Percentiles rank a stretch among this genome's conserved stretches.
phyloP scores from a whole-genome alignment of 2,113 vertebrate genomes.

The Sphaerodactylus townsendi region DNA sequence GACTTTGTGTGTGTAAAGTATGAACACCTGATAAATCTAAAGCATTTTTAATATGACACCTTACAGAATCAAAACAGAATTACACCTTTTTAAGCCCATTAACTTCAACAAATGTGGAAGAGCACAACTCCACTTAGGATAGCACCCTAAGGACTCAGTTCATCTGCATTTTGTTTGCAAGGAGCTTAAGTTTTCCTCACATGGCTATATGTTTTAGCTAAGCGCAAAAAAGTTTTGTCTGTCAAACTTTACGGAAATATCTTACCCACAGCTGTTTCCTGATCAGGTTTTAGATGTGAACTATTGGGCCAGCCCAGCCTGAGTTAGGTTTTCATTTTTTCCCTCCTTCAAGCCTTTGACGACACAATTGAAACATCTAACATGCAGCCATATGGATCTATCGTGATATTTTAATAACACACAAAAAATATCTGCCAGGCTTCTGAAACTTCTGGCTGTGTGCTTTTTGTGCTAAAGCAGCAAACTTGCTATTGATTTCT shows the following conservation, averaged over 20 bases:
- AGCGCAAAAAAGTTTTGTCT: slow-evolving; percentile 12
- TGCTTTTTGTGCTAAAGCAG: slow-evolving; percentile 58
- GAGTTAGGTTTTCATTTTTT: slow-evolving; percentile 24
- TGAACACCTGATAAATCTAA: no score
- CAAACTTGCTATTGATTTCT: slow-evolving; percentile 74
- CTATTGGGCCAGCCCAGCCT: not conserved
- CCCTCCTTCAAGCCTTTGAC: not conserved
- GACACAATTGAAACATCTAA: not conserved
- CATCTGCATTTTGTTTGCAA: no score
- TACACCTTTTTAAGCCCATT: no score
- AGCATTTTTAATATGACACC: no score
- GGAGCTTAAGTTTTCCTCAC: not conserved
- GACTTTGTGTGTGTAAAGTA: no score
- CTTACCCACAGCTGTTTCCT: not conserved
- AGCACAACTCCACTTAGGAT: no score
- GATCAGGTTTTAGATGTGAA: not conserved
- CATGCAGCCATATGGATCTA: slow-evolving; percentile 2
- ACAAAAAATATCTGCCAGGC: slow-evolving; percentile 39
- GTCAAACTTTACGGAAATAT: slow-evolving; percentile 27
- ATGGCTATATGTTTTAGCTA: not conserved
- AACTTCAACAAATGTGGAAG: no score
- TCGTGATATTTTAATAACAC: slow-evolving; percentile 32
- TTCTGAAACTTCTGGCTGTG: slow-evolving; percentile 48
- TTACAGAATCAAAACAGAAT: no score
- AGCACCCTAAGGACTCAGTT: no score